These are phyloP conservation scores for Antechinus stuartii DNA, from an alignment of 2,113 vertebrate genomes.

Conservation along the genomic window DNA sequence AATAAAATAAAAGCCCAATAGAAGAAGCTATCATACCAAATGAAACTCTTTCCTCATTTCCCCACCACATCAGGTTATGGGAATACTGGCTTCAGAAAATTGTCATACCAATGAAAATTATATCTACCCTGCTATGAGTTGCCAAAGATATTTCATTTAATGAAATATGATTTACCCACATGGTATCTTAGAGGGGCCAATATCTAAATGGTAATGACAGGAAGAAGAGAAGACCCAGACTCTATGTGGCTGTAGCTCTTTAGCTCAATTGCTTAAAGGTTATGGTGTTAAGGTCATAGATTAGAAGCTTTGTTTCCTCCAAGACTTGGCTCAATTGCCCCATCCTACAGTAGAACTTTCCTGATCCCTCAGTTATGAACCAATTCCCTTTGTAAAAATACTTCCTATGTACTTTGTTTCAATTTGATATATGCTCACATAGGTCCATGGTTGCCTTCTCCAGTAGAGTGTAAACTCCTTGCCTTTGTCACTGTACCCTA, in stretches of 20 bases:
- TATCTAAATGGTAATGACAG: constrained; percentile 51
- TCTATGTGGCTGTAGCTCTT: not conserved
- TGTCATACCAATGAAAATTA: constrained; percentile 72
- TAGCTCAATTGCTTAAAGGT: not conserved
- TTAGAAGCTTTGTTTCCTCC: not conserved
- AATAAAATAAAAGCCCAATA: constrained; percentile 70
- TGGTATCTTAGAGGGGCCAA: constrained; percentile 47
- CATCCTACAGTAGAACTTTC: not conserved
- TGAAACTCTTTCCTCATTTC: constrained; percentile 57
- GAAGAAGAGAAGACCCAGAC: not conserved
- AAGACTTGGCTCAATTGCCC: not conserved
- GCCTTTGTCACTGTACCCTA: constrained; percentile 22
- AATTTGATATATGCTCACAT: not conserved
- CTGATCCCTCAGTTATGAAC: not conserved
- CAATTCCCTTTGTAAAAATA: not conserved
- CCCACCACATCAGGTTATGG: constrained; percentile 41
- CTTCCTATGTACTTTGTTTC: not conserved
- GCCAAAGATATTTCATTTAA: constrained; percentile 61
- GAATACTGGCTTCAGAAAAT: constrained; percentile 55
- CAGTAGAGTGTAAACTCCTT: not conserved
- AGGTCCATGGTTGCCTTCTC: not conserved
- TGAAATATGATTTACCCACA: constrained; percentile 65
- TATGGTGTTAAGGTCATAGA: not conserved
- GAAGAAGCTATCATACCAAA: constrained; percentile 58
- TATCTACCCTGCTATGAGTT: constrained; percentile 57